Base-by-base conservation (phyloP, 1,140 invertebrate species). In the silkworm (Bombyx mori) region DNA sequence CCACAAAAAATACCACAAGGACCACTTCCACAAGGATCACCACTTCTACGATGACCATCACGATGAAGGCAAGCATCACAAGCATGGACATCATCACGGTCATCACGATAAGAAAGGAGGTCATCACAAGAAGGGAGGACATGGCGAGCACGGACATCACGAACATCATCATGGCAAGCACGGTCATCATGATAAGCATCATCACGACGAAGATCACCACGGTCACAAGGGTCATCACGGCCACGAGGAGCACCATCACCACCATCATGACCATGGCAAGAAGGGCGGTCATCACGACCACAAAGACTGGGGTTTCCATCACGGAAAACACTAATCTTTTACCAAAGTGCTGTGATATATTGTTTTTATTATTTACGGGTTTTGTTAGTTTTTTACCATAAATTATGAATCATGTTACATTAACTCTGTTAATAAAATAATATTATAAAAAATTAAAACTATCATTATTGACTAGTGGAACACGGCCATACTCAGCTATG, bases 1-100 rank as follows among this genome's bases (percentile, higher is more conserved):
- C 68, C 82, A 86, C 69, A 86, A 86, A 72, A 83, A 86, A 44
- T 83, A 86, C 66, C 82, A 86, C 48, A 86, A 86, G 66, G 82
- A 86, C 54, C 65, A 73, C 60, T 86, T 74, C 74, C 82, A 86
- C 54, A 86, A 86, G 69, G 82, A 86, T 51, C 80, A 85, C 64
- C 79, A 83, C 75, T 86, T 86, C 62, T 83, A 86, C 61, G 82
- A 83, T 65, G 79, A 77, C 55, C 76, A 83, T 64, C 80, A 86
- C 57, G 52, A 80, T 2, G 79, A 80, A 66, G 82, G 82, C 64
- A 85, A 85, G 58, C 82, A 85, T 51, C 82, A 85, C 58, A 85
- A 85, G 49, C 79, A 85, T 44, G 82, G 82, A 6, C 56, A 86
- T 42, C 82, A 86, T 58, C 76, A 86, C 54, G 79, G 79, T 42